phyloP scores from a whole-genome alignment of 2,797 vertebrate species.

The Eulemur rubriventer region DNA sequence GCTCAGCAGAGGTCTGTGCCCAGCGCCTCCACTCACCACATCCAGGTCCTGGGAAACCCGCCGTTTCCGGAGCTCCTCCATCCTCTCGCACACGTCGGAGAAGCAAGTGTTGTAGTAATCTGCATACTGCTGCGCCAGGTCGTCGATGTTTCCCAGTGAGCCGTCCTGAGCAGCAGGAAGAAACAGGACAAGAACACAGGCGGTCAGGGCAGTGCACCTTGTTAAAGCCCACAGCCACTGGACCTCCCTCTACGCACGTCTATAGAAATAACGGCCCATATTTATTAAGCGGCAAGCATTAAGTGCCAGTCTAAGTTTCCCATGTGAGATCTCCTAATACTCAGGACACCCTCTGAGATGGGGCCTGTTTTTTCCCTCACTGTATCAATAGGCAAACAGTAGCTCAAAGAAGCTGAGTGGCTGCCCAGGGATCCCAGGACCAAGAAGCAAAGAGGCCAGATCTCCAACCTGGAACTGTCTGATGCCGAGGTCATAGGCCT shows the following conservation, averaged over 20 bases:
- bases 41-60: conserved; percentile 96
- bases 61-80: conserved; percentile 97
- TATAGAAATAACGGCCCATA: fast-evolving
- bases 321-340: neutral
- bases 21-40: conserved; percentile 86
- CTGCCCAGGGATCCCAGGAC: neutral
- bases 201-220: conserved; percentile 18
- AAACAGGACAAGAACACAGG: conserved; percentile 13
- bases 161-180: conserved; percentile 90
- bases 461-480: neutral
- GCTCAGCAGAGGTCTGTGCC: neutral
- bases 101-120: conserved; percentile 99
- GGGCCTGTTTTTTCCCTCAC: neutral
- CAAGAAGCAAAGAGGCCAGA: neutral
- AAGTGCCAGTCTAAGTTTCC: neutral
- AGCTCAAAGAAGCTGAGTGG: neutral
- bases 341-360: neutral
- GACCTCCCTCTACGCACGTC: fast-evolving
- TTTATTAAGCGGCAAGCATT: neutral
- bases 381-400: neutral
- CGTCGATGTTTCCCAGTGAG: conserved; percentile 98
- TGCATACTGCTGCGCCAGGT: conserved; percentile 97
- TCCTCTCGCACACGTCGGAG: conserved; percentile 95
- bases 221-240: fast-evolving
- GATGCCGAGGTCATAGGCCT: neutral